A percentile compares a stretch with the other conserved stretches of the same genome.
Evolutionary conservation across 2,113 vertebrate genomes (phyloP).

Genomic region (Mandrillus leucophaeus): DNA sequence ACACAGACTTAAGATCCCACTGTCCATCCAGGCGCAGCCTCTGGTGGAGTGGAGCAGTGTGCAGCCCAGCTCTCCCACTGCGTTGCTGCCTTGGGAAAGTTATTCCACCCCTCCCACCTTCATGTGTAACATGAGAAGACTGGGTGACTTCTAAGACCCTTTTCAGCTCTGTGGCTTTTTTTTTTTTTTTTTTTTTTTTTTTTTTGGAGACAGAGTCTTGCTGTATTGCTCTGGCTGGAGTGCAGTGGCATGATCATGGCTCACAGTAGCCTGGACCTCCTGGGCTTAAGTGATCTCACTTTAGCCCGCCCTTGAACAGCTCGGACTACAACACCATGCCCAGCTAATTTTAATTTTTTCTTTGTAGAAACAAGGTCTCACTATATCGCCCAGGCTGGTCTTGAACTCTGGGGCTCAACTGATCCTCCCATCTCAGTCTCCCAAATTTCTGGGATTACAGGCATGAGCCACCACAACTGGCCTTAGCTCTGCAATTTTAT

Average conservation of each 20-base stretch:
- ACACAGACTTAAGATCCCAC: background rate
- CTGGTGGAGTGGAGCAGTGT: background rate
- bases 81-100: background rate
- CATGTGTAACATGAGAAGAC: accelerated
- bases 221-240: background rate
- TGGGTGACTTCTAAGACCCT: background rate
- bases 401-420: background rate
- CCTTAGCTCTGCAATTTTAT: too few species aligned
- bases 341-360: background rate
- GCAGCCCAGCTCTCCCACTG: background rate
- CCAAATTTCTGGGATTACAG: background rate
- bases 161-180: background rate
- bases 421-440: background rate
- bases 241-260: background rate
- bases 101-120: background rate
- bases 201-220: background rate
- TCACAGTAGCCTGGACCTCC: background rate
- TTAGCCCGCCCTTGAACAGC: background rate
- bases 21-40: background rate
- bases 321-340: background rate
- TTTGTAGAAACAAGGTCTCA: background rate
- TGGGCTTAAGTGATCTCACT: background rate
- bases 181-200: background rate
- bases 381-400: background rate
- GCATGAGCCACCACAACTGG: background rate